Evolutionary conservation across 2,113 vertebrate genomes (phyloP), one percentile per base, ranked within the genome.

Genomic region (Ciconia maguari): DNA sequence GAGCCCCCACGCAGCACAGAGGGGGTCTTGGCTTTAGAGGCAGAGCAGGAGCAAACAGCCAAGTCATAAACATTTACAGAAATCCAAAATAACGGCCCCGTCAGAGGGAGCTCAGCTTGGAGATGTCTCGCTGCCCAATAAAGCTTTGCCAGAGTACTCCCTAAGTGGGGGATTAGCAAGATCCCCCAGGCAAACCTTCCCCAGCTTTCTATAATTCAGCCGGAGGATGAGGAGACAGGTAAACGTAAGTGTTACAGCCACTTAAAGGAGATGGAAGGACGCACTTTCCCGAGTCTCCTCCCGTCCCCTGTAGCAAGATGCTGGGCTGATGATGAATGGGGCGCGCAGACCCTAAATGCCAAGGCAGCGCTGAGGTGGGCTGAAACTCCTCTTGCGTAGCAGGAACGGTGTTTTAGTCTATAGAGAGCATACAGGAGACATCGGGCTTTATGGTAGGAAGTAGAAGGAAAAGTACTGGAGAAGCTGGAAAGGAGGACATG

Each of bases 361-460:
- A 21, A n/a, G 61, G 79, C 58, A 77, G 71, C 1, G 0, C 44
- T 29, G n/a, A 10, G 36, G 4, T 7, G 46, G 61, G 26, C 46
- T 83, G 41, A 29, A n/a, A 51, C 26, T 36, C 57, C 58, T 48
- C 44, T 36, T 19, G 60, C 12, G 0, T 0, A 32, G n/a, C 4
- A 1, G 32, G 13, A 48, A 27, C 0, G 1, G 22, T 15, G 36
- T 1, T 44, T 72, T 26, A 36, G 46, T 13, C 60, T 27, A 16
- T 0, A 6, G 26, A 70, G 34, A 65, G 4, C 32, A 69, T 0
- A 2, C 2, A 30, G 38, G 34, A 75, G 48, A 34, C 54, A 10
- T 1, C 0, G 1, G 60, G 46, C 32, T 83, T 48, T 2, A 1
- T 2, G n/a, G 36, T 0, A 38, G 42, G 32, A 55, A 49, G 30